Evolutionary conservation across 2,888 invertebrate genomes (phyloP).

Genomic region (Cryptosula pallasiana): DNA sequence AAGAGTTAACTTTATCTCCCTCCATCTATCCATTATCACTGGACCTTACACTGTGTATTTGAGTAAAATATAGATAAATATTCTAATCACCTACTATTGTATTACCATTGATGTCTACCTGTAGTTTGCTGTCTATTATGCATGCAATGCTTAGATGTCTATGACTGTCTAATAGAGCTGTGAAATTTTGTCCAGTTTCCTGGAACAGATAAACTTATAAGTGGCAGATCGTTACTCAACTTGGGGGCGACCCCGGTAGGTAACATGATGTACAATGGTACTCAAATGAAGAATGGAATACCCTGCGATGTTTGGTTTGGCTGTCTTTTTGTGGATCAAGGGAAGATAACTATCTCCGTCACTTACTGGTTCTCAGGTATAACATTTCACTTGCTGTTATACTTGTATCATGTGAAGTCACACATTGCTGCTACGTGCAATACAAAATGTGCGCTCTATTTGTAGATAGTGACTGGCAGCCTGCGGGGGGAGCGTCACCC

Average conservation of each 20-base stretch:
- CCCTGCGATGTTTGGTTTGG: slow-evolving; percentile 6
- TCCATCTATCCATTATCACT: too few relatives aligned
- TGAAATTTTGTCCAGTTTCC: slow-evolving; percentile 7
- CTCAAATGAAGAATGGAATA: neutral
- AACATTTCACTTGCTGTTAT: too few relatives aligned
- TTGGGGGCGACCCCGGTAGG: slow-evolving; percentile 6
- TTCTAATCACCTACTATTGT: too few relatives aligned
- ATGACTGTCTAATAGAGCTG: too few relatives aligned
- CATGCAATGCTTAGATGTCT: too few relatives aligned
- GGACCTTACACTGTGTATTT: too few relatives aligned
- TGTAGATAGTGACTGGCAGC: neutral
- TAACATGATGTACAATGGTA: neutral
- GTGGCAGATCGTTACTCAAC: slow-evolving; percentile 15
- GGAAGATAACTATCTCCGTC: neutral
- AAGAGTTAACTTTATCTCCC: too few relatives aligned
- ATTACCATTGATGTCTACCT: too few relatives aligned
- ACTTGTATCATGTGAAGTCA: too few relatives aligned
- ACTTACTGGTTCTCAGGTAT: slow-evolving; percentile 5
- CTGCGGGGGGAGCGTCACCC: neutral
- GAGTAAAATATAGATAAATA: too few relatives aligned
- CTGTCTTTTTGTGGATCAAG: neutral
- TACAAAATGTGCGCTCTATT: neutral
- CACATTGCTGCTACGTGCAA: neutral
- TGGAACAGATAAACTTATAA: neutral
- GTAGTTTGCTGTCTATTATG: too few relatives aligned